Base-by-base conservation (phyloP, 2,113 vertebrate species). In the Caranx ignobilis region DNA sequence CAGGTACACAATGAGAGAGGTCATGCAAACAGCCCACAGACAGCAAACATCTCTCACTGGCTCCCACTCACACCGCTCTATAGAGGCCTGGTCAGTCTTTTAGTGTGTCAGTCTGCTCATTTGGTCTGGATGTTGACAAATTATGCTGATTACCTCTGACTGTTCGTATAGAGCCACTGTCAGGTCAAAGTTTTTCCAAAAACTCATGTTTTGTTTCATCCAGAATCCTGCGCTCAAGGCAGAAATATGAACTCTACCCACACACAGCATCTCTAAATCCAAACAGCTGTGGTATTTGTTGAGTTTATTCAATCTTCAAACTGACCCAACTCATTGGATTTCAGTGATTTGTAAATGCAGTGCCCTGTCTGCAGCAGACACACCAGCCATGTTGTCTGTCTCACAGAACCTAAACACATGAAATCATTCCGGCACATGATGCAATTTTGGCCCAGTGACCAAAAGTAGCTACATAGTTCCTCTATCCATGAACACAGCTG, bases 11-110 rank as follows among this genome's bases (percentile, higher is more conserved):
- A 48, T 32, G 7, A 66, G 45, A 75, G 54, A 48, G 39, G 31
- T 68, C 89, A 92, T 92, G 89, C 89, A 88, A 66, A 77, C 75
- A 84, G 56, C 55, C 80, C 60, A 78, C 72, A 84, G 61, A 72
- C 41, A 19, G 64, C 66, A 62, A 50, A 72, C 55, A 55, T 47
- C 71, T 59, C 57, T 61, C 56, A 32, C 13, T 2, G 21, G n/a
- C 16, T 21, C 3, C 54, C 34, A n/a, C 4, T 6, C 3, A 19
- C 2, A 19, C 2, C 12, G 19, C 41, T 48, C 16, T 16, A 48
- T 15, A 16, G 15, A 26, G 63, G 21, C 56, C 32, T 12, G 34
- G 15, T 50, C 54, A 75, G 16, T 5, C 34, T 55, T 18, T 11
- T 21, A 15, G 6, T 65, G n/a, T 45, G 18, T 11, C 35, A 15